These are phyloP conservation scores for Anarsia innoxiella DNA, from an alignment of 2,888 invertebrate genomes.

Conservation along the genomic window DNA sequence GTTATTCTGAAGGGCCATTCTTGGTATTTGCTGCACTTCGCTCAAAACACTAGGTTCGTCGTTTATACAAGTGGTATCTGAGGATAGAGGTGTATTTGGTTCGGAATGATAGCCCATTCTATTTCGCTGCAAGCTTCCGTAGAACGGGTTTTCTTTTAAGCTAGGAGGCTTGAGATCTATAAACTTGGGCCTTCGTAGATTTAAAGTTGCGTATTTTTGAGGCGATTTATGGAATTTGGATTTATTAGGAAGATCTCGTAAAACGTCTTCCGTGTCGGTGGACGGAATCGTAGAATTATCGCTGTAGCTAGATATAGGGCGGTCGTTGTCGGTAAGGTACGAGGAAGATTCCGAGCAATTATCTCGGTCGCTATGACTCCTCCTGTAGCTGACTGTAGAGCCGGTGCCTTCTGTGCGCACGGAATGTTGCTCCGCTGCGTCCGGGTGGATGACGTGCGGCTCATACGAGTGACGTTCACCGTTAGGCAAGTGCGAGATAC, in stretches of 20 bases:
- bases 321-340: slow-evolving; percentile 66
- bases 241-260: slow-evolving; percentile 65
- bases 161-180: slow-evolving; percentile 54
- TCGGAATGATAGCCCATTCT: slow-evolving; percentile 68
- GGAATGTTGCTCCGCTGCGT: slow-evolving; percentile 65
- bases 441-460: slow-evolving; percentile 52
- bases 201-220: slow-evolving; percentile 68
- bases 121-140: slow-evolving; percentile 59
- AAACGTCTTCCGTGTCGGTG: slow-evolving; percentile 66
- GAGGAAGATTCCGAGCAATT: slow-evolving; percentile 71
- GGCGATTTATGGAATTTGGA: slow-evolving; percentile 67
- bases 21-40: slow-evolving; percentile 62
- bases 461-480: slow-evolving; percentile 56
- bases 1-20: slow-evolving; percentile 62
- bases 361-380: slow-evolving; percentile 67
- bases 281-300: slow-evolving; percentile 70
- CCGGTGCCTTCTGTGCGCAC: slow-evolving; percentile 58
- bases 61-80: slow-evolving; percentile 43
- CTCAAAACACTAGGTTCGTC: slow-evolving; percentile 51
- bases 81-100: slow-evolving; percentile 63
- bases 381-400: slow-evolving; percentile 60
- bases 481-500: slow-evolving; percentile 51
- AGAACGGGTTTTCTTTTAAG: slow-evolving; percentile 49
- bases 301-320: slow-evolving; percentile 69
- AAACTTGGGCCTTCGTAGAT: slow-evolving; percentile 63